Base-by-base conservation (phyloP, 2,113 vertebrate genomes). In the Carassius gibelio region DNA sequence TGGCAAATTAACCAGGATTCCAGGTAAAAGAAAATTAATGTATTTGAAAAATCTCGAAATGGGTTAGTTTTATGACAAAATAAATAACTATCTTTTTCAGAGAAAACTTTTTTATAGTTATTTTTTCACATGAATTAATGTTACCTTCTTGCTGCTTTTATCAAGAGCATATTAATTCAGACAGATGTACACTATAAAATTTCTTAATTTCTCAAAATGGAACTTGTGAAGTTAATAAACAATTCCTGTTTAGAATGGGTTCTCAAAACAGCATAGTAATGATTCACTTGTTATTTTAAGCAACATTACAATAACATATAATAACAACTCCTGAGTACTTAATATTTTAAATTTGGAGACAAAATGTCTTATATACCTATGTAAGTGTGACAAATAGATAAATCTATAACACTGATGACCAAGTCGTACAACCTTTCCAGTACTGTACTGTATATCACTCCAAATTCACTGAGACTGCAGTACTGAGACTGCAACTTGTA, bases 281-380 rank as follows among this genome's bases (percentile, higher is more conserved):
- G 88, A n/a, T 82, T 86, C 85, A 85, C 88, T 82, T 87, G 88
- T 82, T 89, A 89, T 89, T 81, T 88, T 88, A 90, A 87, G 84
- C 79, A 88, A 87, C 57, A 85, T 88, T 82, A 75, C 84, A 74
- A 86, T 75, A 86, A 85, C 79, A 91, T 88, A 48, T 0, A 48
- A 86, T 86, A 42, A 88, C 80, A 84, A 88, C 92, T 93, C 93
- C 94, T 94, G 92, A 94, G 92, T 92, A 90, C 81, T 91, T 91
- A 82, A 88, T 82, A 89, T 75, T 80, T 89, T 38, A 81, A 88
- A 8, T 86, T 87, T 90, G 89, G 77, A 84, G 89, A 82, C 84
- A 84, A 74, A 84, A 85, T 55, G 36, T 87, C 82, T 36, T 75
- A 79, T 45, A 66, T 71, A 82, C 68, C 76, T 36, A 68, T 55